phyloP scores from a whole-genome alignment of 2,797 vertebrate species.

The Alca torda region DNA sequence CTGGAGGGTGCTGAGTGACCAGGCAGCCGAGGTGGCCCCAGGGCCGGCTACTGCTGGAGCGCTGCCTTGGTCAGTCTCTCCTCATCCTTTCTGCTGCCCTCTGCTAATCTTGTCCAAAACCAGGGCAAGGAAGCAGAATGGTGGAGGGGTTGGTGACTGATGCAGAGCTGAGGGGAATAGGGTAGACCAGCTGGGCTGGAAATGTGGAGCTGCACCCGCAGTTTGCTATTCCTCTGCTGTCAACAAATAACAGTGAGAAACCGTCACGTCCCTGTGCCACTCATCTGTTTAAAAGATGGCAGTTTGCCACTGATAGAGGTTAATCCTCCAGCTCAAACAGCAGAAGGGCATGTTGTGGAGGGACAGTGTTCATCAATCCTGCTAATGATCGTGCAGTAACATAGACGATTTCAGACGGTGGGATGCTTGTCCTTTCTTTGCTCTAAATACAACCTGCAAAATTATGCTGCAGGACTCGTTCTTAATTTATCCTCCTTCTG shows the following conservation, averaged over 20 bases:
- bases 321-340: neutral
- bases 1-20: neutral
- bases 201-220: accelerated
- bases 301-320: neutral
- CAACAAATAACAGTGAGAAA: neutral
- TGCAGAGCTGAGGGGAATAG: neutral
- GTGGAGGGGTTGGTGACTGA: neutral
- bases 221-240: neutral
- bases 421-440: neutral
- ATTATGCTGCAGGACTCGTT: neutral
- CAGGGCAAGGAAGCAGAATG: neutral
- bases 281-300: neutral
- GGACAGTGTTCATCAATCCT: neutral
- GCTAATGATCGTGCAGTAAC: neutral
- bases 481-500: neutral
- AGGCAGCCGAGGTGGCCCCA: neutral
- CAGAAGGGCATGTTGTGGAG: neutral
- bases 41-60: neutral
- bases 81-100: neutral
- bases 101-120: neutral
- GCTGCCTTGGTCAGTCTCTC: accelerated
- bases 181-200: neutral
- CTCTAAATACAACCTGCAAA: neutral
- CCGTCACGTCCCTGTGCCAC: neutral
- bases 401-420: neutral